Evolutionary conservation across 1,140 invertebrate genomes (phyloP), one percentile per base, ranked within the genome.

Genomic region (Himalopsyche phryganea): DNA sequence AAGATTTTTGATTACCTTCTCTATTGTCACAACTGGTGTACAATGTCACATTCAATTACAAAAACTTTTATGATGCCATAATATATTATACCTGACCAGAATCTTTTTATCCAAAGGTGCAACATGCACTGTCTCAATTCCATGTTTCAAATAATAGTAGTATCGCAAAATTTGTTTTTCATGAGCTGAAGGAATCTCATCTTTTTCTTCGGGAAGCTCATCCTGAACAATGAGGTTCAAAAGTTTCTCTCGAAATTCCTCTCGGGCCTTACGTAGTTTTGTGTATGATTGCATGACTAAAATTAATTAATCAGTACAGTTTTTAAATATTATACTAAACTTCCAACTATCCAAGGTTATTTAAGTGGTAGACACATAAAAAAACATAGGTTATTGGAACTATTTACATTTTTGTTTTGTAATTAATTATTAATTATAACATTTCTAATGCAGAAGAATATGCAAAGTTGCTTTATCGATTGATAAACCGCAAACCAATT

Each of bases 141-240:
- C 92, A 73, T 93, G 86, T 67, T 87, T 85, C 48, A 95, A 85
- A 66, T 94, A 96, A 74, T 92, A 93, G 69, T 94, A 91, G 75
- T 96, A 96, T 61, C 89, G 80, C 63, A 91, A 70, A 61, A 89
- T 72, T 66, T 90, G 83, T 51, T 82, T 82, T 65, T 91, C 87
- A 23, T 81, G 75, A 6, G 80, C 76, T 13, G 79, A 78, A 23
- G 85, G 81, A 65, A 82, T 77, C 17, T 63, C 48, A 44, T 73
- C 65, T 0, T 65, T 61, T 18, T 69, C 71, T 55, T 74, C 73
- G 6, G 70, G 72, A 10, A 69, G 70, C 14, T 69, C 68, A 13
- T 75, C 72, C 57, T 81, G 78, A 23, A 87, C 78, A 33, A 92
- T 88, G 40, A 90, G 76, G 65, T 85, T 82, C 20, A 94, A 84